Base-by-base conservation (phyloP, 2,888 invertebrate genomes). In the Drosophila melanosoma region DNA sequence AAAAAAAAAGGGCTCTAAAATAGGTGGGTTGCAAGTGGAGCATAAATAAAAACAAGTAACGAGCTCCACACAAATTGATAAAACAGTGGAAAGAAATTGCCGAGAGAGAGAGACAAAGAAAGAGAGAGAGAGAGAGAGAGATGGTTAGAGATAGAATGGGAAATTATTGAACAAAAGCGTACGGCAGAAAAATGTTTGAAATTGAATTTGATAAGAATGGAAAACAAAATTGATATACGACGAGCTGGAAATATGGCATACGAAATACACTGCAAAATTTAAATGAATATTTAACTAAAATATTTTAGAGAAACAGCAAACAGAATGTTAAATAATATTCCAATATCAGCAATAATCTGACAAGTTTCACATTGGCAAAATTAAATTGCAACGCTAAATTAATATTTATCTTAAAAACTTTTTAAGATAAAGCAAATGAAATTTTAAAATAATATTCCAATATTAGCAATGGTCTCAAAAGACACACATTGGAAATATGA, bases 41-140 rank as follows among this genome's bases (percentile, higher is more conserved):
- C 85, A 86, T 88, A 86, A 87, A 86, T 83, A 88, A 83, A 88
- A 82, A 83, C 86, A 88, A 86, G 76, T 79, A 87, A 86, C 87
- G 85, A 86, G 85, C 87, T 76, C 81, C 82, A 72, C 83, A 86
- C 80, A 86, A 83, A 88, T 88, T 87, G 86, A 88, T 88, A 87
- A 87, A 87, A 86, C 88, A 86, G 76, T 83, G 83, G 77, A 87
- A 79, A 80, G 85, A 83, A 81, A 83, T 83, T 85, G 85, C 85
- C 82, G 78, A 62, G 59, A 56, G 58, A 60, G 45, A 79, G 69
- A 66, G 60, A 74, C 73, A 83, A 40, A 64, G 32, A 73, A 29
- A 48, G 36, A 33, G 52, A 12, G 3, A 48, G 29, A 40, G 48
- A 20, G 35, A 59, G 61, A 57, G 52, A 52, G 64, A n/a, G 57